A percentile compares a stretch with the other conserved stretches of the same genome.
phyloP scores from a whole-genome alignment of 2,888 invertebrate species.

The Melanargia galathea region DNA sequence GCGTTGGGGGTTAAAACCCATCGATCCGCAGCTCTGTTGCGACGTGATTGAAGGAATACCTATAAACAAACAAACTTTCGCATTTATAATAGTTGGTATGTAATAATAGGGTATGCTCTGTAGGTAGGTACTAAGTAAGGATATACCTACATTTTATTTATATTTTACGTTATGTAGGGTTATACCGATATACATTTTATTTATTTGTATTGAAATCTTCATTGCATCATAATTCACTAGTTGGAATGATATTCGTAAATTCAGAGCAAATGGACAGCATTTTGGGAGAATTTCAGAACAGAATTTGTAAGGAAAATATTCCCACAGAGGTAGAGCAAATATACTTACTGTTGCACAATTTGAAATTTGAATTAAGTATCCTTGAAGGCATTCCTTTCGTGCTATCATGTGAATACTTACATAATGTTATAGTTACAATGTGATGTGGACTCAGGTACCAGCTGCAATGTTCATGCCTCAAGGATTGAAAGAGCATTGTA shows the following conservation, averaged over 20 bases:
- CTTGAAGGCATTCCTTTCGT: slow-evolving; percentile 7
- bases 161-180: no score
- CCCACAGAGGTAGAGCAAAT: not conserved
- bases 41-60: no score
- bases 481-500: not conserved
- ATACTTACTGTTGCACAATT: slow-evolving; percentile 3
- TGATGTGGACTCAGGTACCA: not conserved
- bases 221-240: not conserved
- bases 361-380: not conserved
- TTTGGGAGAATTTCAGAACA: not conserved
- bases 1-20: no score
- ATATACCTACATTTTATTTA: no score
- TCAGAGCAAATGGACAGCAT: not conserved
- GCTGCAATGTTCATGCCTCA: not conserved
- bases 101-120: no score
- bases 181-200: no score
- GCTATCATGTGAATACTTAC: not conserved
- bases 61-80: no score
- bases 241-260: not conserved
- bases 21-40: no score
- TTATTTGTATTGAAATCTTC: not conserved
- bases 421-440: not conserved
- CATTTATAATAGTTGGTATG: no score
- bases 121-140: no score
- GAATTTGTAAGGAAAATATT: slow-evolving; percentile 12